Base-by-base conservation (phyloP, 30 jellyfish, hydroid and myxozoan genomes). In the Morbakka virulenta region DNA sequence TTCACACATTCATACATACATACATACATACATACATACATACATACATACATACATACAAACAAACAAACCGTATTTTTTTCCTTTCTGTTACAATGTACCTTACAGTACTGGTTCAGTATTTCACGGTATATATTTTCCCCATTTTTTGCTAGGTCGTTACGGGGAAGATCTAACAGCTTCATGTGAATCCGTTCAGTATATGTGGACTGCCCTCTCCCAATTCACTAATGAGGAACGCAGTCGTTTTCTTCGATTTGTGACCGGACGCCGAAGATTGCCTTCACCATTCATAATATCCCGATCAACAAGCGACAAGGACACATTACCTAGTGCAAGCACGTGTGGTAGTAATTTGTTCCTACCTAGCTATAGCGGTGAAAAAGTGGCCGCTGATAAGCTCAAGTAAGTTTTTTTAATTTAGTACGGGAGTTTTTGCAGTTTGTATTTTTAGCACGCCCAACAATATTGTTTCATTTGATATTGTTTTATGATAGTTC, bases 301-400 rank as follows among this genome's bases (percentile, higher is more conserved):
- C 22, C 63, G 95, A 41, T 83, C 96, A 9, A 62, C 93, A 0
- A 47, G 57, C 21, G 88, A 82, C 63, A 80, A 67, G 27, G 89
- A 83, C 32, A 80, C 64, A 23, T 83, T 85, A 0, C 97, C 97
- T 17, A 83, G 94, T 47, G 97, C 97, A 32, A 89, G 96, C 68
- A 89, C 97, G 0, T 89, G 97, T 77, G 97, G 95, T 26, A 82
- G 94, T 20, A 89, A 79, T 70, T 66, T 89, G 66, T 89, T 89
- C 65, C 41, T 89, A 52, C 97, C 97, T 2, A 89, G 78, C 23
- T 89, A 89, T 31, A 28, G 95, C 2, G 73, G 66, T 69, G 95
- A 74, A 20, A 62, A 81, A 51, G 61, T 78, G 23, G 95, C 95
- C 2, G 78, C 89, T 2, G 97, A 89, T 35, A 89, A 83, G 66